Percentiles rank a stretch among this genome's conserved stretches.
Evolutionary conservation across 2,888 invertebrate genomes (phyloP).

Genomic region (Tenodera sinensis): DNA sequence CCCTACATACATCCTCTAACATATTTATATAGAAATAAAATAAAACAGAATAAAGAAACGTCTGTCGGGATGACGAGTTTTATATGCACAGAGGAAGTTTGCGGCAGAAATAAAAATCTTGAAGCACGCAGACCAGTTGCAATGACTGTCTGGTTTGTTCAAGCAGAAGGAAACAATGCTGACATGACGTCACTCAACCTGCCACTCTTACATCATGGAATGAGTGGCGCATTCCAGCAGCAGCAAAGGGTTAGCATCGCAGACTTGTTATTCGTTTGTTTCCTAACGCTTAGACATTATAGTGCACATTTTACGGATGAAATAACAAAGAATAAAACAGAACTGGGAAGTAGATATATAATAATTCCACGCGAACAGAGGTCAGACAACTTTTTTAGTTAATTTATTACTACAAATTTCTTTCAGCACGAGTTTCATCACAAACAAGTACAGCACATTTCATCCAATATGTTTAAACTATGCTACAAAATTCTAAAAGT

Average conservation of each 20-base stretch:
- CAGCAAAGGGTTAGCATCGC: background rate
- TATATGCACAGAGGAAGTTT: background rate
- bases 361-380: no score
- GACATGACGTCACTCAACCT: background rate
- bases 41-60: no score
- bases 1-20: no score
- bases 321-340: background rate
- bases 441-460: no score
- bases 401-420: no score
- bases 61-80: no score
- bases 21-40: no score
- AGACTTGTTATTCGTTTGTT: background rate
- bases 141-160: background rate
- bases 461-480: no score
- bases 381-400: no score
- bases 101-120: background rate
- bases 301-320: background rate
- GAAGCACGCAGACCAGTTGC: background rate
- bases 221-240: background rate
- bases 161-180: constrained; percentile 4
- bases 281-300: background rate
- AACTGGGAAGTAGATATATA: no score
- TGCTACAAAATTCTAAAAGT: no score
- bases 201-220: background rate
- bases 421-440: no score